phyloP scores from a whole-genome alignment of 2,888 invertebrate species.

The Rotaria magnacalcarata region DNA sequence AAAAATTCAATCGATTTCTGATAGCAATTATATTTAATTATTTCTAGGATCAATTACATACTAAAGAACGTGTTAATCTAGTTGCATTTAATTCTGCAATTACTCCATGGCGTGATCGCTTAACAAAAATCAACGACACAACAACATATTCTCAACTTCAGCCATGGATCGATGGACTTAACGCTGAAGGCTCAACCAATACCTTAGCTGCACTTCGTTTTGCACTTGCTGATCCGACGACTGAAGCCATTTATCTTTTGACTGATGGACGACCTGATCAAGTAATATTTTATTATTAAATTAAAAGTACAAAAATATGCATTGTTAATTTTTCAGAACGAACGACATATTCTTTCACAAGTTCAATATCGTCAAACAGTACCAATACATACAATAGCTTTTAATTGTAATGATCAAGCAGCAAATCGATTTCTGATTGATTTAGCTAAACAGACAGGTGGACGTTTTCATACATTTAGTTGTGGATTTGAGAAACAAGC shows the following conservation, averaged over 20 bases:
- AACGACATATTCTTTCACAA: slow-evolving; percentile 55
- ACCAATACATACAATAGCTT: slow-evolving; percentile 59
- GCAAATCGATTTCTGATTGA: slow-evolving; percentile 57
- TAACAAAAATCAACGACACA: slow-evolving; percentile 56
- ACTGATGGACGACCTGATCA: slow-evolving; percentile 60
- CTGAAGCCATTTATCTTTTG: slow-evolving; percentile 58
- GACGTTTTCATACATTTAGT: slow-evolving; percentile 58
- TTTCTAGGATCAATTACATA: slow-evolving; percentile 57
- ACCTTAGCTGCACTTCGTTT: slow-evolving; percentile 56
- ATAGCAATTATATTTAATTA: too few relatives aligned
- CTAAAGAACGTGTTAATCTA: slow-evolving; percentile 58
- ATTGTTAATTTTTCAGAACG: neutral
- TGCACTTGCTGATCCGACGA: slow-evolving; percentile 55
- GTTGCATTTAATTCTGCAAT: slow-evolving; percentile 55
- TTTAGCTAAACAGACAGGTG: slow-evolving; percentile 56
- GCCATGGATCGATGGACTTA: slow-evolving; percentile 53
- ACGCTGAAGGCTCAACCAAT: slow-evolving; percentile 58
- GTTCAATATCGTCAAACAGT: slow-evolving; percentile 56
- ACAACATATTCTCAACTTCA: slow-evolving; percentile 54
- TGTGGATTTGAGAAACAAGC: slow-evolving; percentile 50
- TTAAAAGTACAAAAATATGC: neutral
- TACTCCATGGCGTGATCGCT: slow-evolving; percentile 55
- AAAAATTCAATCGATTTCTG: too few relatives aligned
- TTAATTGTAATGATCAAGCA: slow-evolving; percentile 58
- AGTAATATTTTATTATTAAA: slow-evolving; percentile 49